Conservation (phyloP, 2,888 invertebrate genomes). For the Buathra laborator region DNA sequence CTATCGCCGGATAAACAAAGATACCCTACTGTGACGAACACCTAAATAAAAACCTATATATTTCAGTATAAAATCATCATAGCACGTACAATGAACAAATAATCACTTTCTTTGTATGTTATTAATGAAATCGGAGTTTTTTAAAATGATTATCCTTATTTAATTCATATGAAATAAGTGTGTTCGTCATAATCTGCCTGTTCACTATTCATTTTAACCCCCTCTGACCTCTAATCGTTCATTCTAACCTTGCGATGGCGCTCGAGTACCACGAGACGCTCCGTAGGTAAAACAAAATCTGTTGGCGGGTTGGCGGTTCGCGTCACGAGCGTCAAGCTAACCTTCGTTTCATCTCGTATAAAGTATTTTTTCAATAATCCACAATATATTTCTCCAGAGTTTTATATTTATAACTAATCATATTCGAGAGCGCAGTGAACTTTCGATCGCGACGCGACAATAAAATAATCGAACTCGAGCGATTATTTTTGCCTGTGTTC, state of each 20-base stretch:
- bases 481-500: slow-evolving; percentile 10
- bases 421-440: not conserved
- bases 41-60: no score
- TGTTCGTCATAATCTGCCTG: no score
- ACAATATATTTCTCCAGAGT: not conserved
- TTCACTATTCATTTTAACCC: no score
- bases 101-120: no score
- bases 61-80: no score
- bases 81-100: no score
- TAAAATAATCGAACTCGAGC: not conserved
- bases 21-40: no score
- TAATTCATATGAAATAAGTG: no score
- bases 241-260: not conserved
- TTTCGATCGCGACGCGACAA: not conserved
- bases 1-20: no score
- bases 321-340: not conserved
- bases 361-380: not conserved
- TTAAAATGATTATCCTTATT: no score
- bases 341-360: not conserved
- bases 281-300: not conserved
- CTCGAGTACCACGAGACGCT: not conserved
- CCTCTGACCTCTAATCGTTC: not conserved
- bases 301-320: not conserved
- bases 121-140: no score
- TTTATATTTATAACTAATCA: not conserved